Evolutionary conservation across 2,797 vertebrate genomes (phyloP), one percentile per base, ranked within the genome.

Genomic region (Oreochromis mossambicus): DNA sequence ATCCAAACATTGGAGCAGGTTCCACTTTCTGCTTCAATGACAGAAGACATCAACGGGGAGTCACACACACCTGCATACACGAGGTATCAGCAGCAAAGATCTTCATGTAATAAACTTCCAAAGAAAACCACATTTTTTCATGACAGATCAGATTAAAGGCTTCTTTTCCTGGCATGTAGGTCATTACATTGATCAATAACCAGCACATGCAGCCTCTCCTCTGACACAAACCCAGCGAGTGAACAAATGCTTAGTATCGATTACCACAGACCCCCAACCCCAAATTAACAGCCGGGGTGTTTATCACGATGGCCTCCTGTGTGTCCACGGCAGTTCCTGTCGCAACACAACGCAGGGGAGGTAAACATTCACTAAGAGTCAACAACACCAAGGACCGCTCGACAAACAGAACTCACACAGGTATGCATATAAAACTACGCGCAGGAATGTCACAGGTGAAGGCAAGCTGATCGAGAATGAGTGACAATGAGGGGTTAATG

Each of bases 281-380:
- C 68, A 26, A 76, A 73, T 79, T 17, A 17, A 86, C 83, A 24
- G 73, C 68, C 1, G 5, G 68, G 34, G 46, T 83, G 91, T 86
- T 93, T 86, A 90, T 85, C 19, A 2, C 29, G 75, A 85, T 79
- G 63, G 75, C 85, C 87, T 82, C 80, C 73, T 54, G 79, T 81
- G 79, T 86, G 92, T 32, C 63, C 34, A 17, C 58, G 15, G 41
- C n/a, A 7, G 79, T 79, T 86, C 85, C 85, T 92, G 90, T 92
- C 19, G 80, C 77, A 91, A 92, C 78, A 83, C 88, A 83, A 83
- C 80, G 1, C 8, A 26, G 4, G 4, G 7, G n/a, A 83, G 92
- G 88, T 91, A 94, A 95, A 91, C 92, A 95, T 95, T 95, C 88
- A 94, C 92, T 79, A 38, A 84, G 88, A 91, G 91, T 95, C 93